A percentile compares a stretch with the other conserved stretches of the same genome.
Evolutionary conservation across 1,140 invertebrate genomes (phyloP).

Genomic region (Ceratosolen solmsi): DNA sequence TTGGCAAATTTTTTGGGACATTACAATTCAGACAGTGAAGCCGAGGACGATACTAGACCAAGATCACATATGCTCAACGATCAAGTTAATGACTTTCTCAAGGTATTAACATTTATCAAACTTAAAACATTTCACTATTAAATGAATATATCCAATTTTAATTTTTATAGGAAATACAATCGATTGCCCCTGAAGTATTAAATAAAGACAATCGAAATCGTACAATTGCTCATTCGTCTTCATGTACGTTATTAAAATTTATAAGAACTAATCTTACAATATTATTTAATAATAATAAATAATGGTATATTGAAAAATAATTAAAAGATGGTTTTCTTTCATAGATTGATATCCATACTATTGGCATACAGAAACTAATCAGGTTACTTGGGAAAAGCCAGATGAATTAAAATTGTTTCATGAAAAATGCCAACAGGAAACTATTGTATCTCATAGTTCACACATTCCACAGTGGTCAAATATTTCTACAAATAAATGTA

Average conservation of each 20-base stretch:
- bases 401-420: constrained; percentile 70
- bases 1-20: constrained; percentile 70
- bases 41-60: constrained; percentile 63
- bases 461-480: constrained; percentile 62
- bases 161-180: constrained; percentile 68
- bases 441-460: constrained; percentile 51
- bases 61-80: constrained; percentile 65
- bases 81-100: constrained; percentile 73
- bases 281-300: constrained; percentile 76
- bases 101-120: constrained; percentile 58
- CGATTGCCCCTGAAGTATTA: constrained; percentile 62
- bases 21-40: constrained; percentile 71
- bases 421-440: constrained; percentile 56
- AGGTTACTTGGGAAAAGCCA: constrained; percentile 84
- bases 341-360: constrained; percentile 83
- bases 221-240: constrained; percentile 22
- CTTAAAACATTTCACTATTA: neutral
- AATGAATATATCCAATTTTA: constrained; percentile 15
- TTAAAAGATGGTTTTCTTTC: too few species aligned
- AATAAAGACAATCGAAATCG: constrained; percentile 44
- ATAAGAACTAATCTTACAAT: constrained; percentile 23
- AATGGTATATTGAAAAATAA: constrained; percentile 80
- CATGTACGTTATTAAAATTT: constrained; percentile 33
- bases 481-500: constrained; percentile 49
- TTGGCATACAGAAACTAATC: constrained; percentile 82